Conservation (phyloP, 2,888 invertebrate genomes). For the Parnassius orleans region DNA sequence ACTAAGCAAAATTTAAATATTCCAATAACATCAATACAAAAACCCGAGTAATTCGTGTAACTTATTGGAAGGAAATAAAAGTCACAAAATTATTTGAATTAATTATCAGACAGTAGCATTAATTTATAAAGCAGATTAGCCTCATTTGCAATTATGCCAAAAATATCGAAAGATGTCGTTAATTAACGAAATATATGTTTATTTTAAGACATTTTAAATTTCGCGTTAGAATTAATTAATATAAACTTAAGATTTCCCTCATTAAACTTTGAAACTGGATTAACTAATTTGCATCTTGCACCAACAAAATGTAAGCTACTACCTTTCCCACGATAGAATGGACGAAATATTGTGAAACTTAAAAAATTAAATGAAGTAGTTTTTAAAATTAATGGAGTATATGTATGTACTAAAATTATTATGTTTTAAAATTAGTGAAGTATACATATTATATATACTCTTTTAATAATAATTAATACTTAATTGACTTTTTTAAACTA, state of each 20-base stretch:
- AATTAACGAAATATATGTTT: slow-evolving; percentile 18
- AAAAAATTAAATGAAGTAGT: slow-evolving; percentile 8
- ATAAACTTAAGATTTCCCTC: slow-evolving; percentile 34
- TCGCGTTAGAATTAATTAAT: slow-evolving; percentile 23
- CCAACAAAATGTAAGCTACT: slow-evolving; percentile 30
- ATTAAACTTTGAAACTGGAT: slow-evolving; percentile 50
- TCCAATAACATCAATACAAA: too few species aligned
- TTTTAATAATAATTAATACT: too few species aligned
- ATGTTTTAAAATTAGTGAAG: too few species aligned
- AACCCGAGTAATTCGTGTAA: too few species aligned
- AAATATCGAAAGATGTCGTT: slow-evolving; percentile 20
- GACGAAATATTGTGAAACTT: slow-evolving; percentile 28
- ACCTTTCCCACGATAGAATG: slow-evolving; percentile 47
- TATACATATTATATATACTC: too few species aligned
- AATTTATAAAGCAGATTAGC: background rate
- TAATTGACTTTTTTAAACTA: too few species aligned
- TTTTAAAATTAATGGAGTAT: too few species aligned
- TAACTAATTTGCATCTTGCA: slow-evolving; percentile 43
- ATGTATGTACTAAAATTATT: too few species aligned
- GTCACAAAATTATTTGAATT: too few species aligned
- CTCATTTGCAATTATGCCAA: background rate
- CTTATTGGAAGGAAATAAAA: too few species aligned
- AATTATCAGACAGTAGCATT: background rate
- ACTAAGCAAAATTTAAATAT: too few species aligned
- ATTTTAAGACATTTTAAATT: slow-evolving; percentile 11